These are phyloP conservation scores for Rhineura floridana DNA, from an alignment of 2,113 vertebrate genomes.

Conservation along the genomic window DNA sequence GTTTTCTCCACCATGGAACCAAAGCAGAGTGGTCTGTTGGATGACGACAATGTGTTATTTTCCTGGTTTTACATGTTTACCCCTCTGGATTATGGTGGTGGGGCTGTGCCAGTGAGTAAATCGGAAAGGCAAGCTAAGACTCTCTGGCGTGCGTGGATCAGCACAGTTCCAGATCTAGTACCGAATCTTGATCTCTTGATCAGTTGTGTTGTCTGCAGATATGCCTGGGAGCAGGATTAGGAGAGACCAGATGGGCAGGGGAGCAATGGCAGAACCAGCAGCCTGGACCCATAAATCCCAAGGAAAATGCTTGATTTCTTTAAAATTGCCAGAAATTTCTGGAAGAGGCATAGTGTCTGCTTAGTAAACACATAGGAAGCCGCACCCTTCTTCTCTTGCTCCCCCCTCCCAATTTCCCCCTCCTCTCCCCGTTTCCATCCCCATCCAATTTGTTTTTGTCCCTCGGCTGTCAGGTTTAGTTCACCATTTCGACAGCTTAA, in stretches of 20 bases:
- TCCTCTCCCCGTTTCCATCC: not conserved
- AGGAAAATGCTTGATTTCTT: slow-evolving; percentile 43
- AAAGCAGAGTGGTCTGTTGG: not conserved
- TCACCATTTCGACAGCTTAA: slow-evolving; percentile 56
- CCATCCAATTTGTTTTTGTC: slow-evolving; percentile 44
- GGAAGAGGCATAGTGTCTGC: slow-evolving; percentile 52
- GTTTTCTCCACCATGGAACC: not conserved
- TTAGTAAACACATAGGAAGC: slow-evolving; percentile 14
- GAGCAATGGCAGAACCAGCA: accelerated
- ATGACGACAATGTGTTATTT: not conserved
- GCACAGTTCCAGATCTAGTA: not conserved
- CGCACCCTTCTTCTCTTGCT: not conserved
- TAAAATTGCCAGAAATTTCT: slow-evolving; percentile 72
- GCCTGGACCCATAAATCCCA: accelerated
- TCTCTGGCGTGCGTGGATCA: not conserved
- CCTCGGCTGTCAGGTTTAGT: slow-evolving; percentile 34
- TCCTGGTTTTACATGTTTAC: not conserved
- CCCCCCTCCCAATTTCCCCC: not conserved
- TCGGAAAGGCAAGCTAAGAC: not conserved
- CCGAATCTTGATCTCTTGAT: not conserved
- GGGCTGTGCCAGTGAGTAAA: not conserved
- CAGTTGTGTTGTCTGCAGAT: not conserved
- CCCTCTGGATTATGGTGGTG: not conserved
- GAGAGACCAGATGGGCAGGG: not conserved
- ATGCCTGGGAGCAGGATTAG: not conserved